Evolutionary conservation across 2,888 invertebrate genomes (phyloP).

Genomic region (Caenorhabditis angaria): DNA sequence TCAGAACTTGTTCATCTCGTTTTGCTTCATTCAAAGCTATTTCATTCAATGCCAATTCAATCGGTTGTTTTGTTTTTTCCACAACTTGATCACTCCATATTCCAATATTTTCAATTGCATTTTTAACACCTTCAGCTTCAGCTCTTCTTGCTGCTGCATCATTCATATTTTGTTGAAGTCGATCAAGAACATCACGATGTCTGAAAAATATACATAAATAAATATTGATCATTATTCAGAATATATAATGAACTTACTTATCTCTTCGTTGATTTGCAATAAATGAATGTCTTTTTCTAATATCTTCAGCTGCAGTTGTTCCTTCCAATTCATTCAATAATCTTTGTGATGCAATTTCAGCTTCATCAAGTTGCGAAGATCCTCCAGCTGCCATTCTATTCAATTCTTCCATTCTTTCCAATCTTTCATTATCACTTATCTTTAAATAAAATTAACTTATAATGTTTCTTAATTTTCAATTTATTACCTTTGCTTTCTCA

Average conservation of each 20-base stretch:
- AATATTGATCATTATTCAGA: not conserved
- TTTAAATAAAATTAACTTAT: too few relatives aligned
- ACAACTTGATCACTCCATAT: conserved; percentile 42
- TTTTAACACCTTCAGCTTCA: conserved; percentile 52
- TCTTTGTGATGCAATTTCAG: conserved; percentile 40
- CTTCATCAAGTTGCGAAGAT: conserved; percentile 44
- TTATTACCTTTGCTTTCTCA: conserved; percentile 11
- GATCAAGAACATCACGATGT: conserved; percentile 46
- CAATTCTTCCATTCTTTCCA: conserved; percentile 45
- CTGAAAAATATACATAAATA: too few relatives aligned
- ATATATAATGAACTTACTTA: conserved; percentile 9
- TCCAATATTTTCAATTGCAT: conserved; percentile 41
- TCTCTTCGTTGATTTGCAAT: conserved; percentile 30
- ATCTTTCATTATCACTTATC: conserved; percentile 27
- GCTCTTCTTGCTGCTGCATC: conserved; percentile 46
- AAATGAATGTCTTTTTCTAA: conserved; percentile 37
- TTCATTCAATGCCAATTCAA: conserved; percentile 49
- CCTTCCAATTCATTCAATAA: conserved; percentile 51
- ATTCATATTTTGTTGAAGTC: conserved; percentile 51
- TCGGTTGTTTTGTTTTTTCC: conserved; percentile 24
- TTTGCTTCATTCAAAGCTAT: conserved; percentile 36
- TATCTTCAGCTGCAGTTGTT: conserved; percentile 40
- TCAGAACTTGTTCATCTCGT: conserved; percentile 47
- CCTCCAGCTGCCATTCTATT: conserved; percentile 49
- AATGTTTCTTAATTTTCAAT: too few relatives aligned